Conservation (phyloP, 2,113 vertebrate species). For the Seriola quinqueradiata region DNA sequence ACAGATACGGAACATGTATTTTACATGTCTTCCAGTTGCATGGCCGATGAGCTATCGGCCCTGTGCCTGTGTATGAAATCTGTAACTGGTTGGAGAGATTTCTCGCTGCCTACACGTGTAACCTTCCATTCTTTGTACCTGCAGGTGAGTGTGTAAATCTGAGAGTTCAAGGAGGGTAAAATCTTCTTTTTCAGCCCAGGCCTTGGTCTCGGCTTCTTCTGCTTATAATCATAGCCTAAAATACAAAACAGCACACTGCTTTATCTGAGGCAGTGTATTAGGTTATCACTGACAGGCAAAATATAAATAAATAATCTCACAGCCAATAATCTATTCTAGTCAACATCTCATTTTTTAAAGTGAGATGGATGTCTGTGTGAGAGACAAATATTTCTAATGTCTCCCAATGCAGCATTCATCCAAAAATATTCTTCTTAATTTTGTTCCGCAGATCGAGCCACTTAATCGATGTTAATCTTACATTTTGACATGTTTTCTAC, state of each 20-base stretch:
- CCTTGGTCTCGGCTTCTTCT: slow-evolving; percentile 92
- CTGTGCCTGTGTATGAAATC: not conserved
- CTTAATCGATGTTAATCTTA: not conserved
- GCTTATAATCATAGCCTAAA: slow-evolving; percentile 92
- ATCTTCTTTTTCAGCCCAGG: slow-evolving; percentile 93
- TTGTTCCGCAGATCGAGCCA: not conserved
- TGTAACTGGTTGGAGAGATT: not conserved
- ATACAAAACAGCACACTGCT: slow-evolving; percentile 63
- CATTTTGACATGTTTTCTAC: not conserved
- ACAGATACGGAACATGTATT: not conserved
- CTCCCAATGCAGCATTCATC: not conserved
- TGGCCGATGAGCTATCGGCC: not conserved
- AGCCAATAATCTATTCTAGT: not conserved
- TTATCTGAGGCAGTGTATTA: slow-evolving; percentile 29
- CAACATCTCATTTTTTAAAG: not conserved
- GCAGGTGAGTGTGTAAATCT: slow-evolving; percentile 96
- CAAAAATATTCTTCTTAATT: not conserved
- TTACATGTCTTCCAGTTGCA: not conserved
- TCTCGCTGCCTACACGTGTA: not conserved
- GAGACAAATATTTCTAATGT: not conserved
- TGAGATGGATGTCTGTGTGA: not conserved
- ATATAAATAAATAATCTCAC: slow-evolving; percentile 6
- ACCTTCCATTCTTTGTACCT: slow-evolving; percentile 83
- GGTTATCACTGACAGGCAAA: not conserved
- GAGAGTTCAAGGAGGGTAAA: slow-evolving; percentile 88